Conservation (phyloP, 2,113 vertebrate genomes). For the Amblyopsis rosae region DNA sequence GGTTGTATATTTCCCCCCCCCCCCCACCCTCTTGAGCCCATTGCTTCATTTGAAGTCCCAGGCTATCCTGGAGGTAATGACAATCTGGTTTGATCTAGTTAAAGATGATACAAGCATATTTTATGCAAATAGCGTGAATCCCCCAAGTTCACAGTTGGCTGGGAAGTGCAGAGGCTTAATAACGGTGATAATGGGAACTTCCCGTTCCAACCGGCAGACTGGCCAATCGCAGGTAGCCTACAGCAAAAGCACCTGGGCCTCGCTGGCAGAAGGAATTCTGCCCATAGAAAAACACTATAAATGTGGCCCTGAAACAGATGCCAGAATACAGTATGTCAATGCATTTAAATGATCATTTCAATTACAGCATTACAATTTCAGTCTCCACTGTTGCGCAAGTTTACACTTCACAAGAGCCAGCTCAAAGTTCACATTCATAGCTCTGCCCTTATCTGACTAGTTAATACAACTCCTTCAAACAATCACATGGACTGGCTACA, state of each 20-base stretch:
- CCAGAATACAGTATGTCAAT: too few species aligned
- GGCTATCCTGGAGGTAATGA: constrained; percentile 24
- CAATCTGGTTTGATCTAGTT: constrained; percentile 6
- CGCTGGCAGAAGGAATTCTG: background rate
- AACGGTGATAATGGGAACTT: background rate
- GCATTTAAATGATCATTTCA: too few species aligned
- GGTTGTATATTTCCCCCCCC: constrained; percentile 8
- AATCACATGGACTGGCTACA: too few species aligned
- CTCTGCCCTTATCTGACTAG: too few species aligned
- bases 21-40: constrained; percentile 4
- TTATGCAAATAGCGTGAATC: constrained; percentile 12
- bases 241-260: background rate
- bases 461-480: too few species aligned
- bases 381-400: too few species aligned
- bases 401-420: too few species aligned
- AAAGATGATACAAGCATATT: constrained; percentile 10
- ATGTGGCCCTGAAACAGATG: too few species aligned
- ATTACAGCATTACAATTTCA: too few species aligned
- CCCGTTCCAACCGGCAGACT: background rate
- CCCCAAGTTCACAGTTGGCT: background rate
- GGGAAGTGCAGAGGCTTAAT: background rate
- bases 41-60: background rate
- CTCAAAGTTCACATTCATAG: too few species aligned
- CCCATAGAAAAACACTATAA: background rate
- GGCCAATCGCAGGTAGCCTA: background rate